Percentiles rank a stretch among this genome's conserved stretches.
phyloP scores from a whole-genome alignment of 1,140 invertebrate species.

The Tribolium castaneum region DNA sequence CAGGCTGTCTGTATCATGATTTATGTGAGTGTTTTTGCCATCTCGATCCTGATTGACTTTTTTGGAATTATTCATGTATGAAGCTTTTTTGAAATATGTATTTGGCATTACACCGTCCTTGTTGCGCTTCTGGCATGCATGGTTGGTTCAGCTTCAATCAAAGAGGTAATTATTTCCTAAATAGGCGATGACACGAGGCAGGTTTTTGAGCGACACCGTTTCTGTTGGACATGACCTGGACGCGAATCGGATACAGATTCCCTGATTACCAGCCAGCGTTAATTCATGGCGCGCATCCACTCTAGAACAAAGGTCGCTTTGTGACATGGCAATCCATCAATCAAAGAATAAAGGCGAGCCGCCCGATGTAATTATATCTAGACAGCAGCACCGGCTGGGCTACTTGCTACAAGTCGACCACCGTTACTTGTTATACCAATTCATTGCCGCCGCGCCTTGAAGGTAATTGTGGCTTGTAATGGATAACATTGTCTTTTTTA shows the following conservation, averaged over 20 bases:
- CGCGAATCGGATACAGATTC: conserved; percentile 46
- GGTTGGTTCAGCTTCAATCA: conserved; percentile 38
- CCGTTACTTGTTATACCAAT: conserved; percentile 29
- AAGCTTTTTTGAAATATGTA: not conserved
- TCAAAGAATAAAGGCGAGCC: conserved; percentile 46
- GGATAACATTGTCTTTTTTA: conserved; percentile 19
- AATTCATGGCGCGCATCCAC: conserved; percentile 42
- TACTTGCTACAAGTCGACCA: conserved; percentile 25
- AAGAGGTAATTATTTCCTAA: conserved; percentile 42
- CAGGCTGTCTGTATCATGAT: not conserved
- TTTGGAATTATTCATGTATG: not conserved
- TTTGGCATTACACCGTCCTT: conserved; percentile 1
- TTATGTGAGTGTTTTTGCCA: not conserved
- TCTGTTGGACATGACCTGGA: conserved; percentile 43
- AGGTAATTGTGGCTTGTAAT: conserved; percentile 13
- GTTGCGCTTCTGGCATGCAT: conserved; percentile 12
- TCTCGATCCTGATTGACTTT: not conserved
- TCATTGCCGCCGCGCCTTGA: conserved; percentile 8
- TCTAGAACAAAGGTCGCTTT: conserved; percentile 30
- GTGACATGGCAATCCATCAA: conserved; percentile 48
- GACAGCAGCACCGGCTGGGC: conserved; percentile 31
- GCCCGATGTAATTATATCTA: conserved; percentile 43
- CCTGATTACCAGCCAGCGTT: conserved; percentile 45
- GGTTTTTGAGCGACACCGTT: conserved; percentile 48
- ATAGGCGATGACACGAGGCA: conserved; percentile 43